Evolutionary conservation across 2,888 invertebrate genomes (phyloP).

Genomic region (Trachelus troglodyta): DNA sequence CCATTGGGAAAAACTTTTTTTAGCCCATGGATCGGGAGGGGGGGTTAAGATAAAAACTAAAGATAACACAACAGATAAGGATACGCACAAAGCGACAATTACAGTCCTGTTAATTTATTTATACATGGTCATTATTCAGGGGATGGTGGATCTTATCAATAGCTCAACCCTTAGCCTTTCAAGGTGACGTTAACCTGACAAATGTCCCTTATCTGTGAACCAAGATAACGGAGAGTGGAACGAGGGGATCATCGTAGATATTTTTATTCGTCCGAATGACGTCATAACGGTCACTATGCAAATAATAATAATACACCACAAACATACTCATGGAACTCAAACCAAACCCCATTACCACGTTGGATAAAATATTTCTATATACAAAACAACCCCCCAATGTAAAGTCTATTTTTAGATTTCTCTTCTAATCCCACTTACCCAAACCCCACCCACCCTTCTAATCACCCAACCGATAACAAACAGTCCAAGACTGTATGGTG

Average conservation of each 20-base stretch:
- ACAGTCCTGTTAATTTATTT: background rate
- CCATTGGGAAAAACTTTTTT: background rate
- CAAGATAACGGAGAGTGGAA: background rate
- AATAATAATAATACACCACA: background rate
- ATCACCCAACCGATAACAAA: background rate
- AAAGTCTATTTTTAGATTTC: background rate
- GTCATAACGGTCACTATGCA: background rate
- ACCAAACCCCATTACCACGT: background rate
- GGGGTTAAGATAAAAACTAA: background rate
- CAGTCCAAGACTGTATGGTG: slow-evolving; percentile 9
- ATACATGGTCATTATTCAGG: background rate
- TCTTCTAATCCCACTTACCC: background rate
- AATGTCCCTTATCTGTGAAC: slow-evolving; percentile 12
- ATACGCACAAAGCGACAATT: background rate
- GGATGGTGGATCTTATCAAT: background rate
- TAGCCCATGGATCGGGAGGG: background rate
- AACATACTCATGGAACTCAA: background rate
- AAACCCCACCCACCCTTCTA: background rate
- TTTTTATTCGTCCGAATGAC: background rate
- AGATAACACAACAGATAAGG: background rate
- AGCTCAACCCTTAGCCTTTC: background rate
- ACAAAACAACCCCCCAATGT: background rate
- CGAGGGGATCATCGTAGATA: background rate
- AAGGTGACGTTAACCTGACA: background rate
- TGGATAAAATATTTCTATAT: background rate